Evolutionary conservation across 2,797 vertebrate genomes (phyloP).

Genomic region (Micropoecilia bifurca): DNA sequence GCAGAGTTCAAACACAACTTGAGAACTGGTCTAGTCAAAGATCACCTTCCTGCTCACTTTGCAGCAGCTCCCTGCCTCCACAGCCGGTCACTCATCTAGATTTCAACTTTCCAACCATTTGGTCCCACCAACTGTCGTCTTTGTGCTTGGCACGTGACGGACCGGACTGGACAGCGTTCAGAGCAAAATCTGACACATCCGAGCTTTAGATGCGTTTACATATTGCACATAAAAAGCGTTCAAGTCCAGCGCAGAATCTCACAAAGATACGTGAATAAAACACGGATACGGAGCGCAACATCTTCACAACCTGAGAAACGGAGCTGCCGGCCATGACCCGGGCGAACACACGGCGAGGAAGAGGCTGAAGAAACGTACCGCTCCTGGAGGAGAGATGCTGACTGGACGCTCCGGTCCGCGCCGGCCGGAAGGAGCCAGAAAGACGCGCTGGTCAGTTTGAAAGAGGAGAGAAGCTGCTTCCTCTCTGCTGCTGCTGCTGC

Average conservation of each 20-base stretch:
- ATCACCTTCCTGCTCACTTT: neutral
- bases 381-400: slow-evolving; percentile 15
- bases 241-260: neutral
- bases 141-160: neutral
- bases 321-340: neutral
- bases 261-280: neutral
- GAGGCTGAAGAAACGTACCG: slow-evolving; percentile 40
- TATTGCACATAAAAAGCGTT: neutral
- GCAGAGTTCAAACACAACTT: neutral
- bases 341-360: neutral
- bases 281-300: neutral
- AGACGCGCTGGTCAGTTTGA: slow-evolving; percentile 74
- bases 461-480: slow-evolving; percentile 36
- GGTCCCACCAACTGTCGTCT: neutral
- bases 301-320: neutral
- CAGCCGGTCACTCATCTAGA: slow-evolving; percentile 2
- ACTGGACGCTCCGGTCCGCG: slow-evolving; percentile 9
- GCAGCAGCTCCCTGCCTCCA: neutral
- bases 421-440: slow-evolving; percentile 19
- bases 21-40: neutral
- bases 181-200: neutral
- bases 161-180: neutral
- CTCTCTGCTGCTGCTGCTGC: slow-evolving; percentile 1
- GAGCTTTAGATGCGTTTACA: neutral
- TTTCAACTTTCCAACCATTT: slow-evolving; percentile 38